A percentile compares a stretch with the other conserved stretches of the same genome.
phyloP scores from a whole-genome alignment of 2,888 invertebrate genomes.

The Drosophila infuscata region DNA sequence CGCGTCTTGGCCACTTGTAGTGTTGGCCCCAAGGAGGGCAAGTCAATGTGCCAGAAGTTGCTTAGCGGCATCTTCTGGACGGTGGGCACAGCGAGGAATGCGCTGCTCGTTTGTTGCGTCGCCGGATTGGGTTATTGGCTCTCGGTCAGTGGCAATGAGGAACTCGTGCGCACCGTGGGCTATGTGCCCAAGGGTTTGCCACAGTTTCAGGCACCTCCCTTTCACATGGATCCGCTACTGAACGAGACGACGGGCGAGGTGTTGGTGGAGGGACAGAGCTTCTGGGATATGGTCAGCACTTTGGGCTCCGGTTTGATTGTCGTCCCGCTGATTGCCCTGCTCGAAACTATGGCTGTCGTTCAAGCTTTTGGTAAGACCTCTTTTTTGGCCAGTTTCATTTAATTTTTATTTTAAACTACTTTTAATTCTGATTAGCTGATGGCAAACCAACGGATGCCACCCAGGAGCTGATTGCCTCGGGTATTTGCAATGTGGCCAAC shows the following conservation, averaged over 20 bases:
- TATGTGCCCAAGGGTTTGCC: constrained; percentile 91
- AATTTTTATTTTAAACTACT: background rate
- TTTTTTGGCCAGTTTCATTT: background rate
- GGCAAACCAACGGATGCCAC: constrained; percentile 95
- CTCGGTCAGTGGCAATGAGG: constrained; percentile 86
- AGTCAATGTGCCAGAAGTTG: constrained; percentile 87
- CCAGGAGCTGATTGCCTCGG: constrained; percentile 95
- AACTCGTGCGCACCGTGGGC: constrained; percentile 89
- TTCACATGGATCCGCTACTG: constrained; percentile 87
- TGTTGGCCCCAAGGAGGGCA: constrained; percentile 87
- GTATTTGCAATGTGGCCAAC: constrained; percentile 91
- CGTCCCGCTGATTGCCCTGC: constrained; percentile 93
- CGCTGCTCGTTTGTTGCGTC: constrained; percentile 91
- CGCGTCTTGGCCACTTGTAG: constrained; percentile 90
- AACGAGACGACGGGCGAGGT: constrained; percentile 86
- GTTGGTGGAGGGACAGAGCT: constrained; percentile 81
- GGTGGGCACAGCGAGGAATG: constrained; percentile 92
- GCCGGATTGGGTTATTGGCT: constrained; percentile 89
- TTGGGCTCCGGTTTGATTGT: constrained; percentile 94
- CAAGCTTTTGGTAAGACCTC: constrained; percentile 81
- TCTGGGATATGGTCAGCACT: constrained; percentile 91
- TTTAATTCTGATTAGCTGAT: constrained; percentile 86
- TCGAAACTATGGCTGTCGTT: constrained; percentile 93
- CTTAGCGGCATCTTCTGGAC: constrained; percentile 90
- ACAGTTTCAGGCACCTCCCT: constrained; percentile 88